Evolutionary conservation across 2,888 invertebrate species (phyloP), one percentile per base, ranked within the genome.

Genomic region (Druceiella hillmani): DNA sequence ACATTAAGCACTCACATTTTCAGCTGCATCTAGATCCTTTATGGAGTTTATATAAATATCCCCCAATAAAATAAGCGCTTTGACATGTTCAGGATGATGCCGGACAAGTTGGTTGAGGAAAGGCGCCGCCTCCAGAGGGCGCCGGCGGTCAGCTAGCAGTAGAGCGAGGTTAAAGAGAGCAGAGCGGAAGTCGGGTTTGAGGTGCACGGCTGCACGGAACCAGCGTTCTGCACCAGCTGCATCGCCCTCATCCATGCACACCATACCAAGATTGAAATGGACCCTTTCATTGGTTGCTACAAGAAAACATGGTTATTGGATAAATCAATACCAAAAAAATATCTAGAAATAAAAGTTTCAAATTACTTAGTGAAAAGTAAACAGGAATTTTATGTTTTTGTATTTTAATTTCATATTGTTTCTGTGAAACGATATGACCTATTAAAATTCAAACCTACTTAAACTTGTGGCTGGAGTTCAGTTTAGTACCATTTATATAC

Each of bases 41-140:
- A 94, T 86, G 49, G 88, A 87, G 63, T 95, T 97, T 46, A 97
- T 92, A 64, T 94, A 94, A 56, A 97, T 92, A 60, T 97, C 95
- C 7, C 95, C 95, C 9, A 95, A 70, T 17, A 97, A 73, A 50
- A 97, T 93, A 44, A 94, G 70, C 22, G 94, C 95, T 66, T 97
- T 97, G 7, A 90, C 83, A 59, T 97, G 95, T 59, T 92, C 88
- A 0, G 94, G 90, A 67, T 95, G 89, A 56, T 88, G 83, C 49
- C 87, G 78, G 40, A 95, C 87, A 9, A 97, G 75, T 56, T 92
- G 92, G 58, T 90, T 89, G 10, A 97, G 69, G 60, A 89, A 92
- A 0, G 93, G 92, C 5, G 92, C 88, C 1, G 95, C 94, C 56
- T 95, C 93, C 13, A 92, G 59, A 0, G 94, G 92, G 29, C 90